phyloP scores from a whole-genome alignment of 2,888 invertebrate species.

The Standfussiana lucernea region DNA sequence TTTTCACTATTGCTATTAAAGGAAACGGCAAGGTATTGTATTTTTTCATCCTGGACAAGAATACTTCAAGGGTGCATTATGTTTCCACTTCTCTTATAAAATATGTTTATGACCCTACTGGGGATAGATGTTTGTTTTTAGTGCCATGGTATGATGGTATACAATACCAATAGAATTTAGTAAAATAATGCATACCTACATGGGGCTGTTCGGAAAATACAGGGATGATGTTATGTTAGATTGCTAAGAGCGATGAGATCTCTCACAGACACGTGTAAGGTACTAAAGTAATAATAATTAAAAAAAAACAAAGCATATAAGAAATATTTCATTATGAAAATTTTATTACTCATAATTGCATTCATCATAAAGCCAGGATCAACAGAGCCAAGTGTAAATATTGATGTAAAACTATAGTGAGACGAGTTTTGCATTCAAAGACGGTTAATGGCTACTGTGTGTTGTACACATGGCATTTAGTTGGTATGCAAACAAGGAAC shows the following conservation, averaged over 20 bases:
- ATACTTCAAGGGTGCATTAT: slow-evolving; percentile 22
- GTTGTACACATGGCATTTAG: slow-evolving; percentile 21
- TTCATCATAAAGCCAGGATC: slow-evolving; percentile 30
- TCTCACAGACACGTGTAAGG: neutral
- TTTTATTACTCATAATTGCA: slow-evolving; percentile 41
- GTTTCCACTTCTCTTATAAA: neutral
- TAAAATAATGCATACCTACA: neutral
- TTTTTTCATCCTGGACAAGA: neutral
- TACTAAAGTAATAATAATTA: slow-evolving; percentile 4
- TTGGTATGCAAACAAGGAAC: slow-evolving; percentile 14
- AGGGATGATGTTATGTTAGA: neutral
- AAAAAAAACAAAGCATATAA: slow-evolving; percentile 17
- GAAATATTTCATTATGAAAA: slow-evolving; percentile 24
- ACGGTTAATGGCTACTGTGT: slow-evolving; percentile 21
- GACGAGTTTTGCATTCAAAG: slow-evolving; percentile 43
- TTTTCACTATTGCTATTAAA: neutral
- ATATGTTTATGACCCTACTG: neutral
- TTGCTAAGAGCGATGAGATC: neutral
- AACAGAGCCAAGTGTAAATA: slow-evolving; percentile 49
- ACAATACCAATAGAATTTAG: neutral
- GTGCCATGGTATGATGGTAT: neutral
- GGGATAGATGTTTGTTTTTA: neutral
- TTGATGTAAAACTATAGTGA: slow-evolving; percentile 35
- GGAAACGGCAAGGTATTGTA: neutral
- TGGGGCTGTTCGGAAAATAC: neutral